Evolutionary conservation across 2,113 vertebrate species (phyloP).

Genomic region (Trematomus loennbergii): DNA sequence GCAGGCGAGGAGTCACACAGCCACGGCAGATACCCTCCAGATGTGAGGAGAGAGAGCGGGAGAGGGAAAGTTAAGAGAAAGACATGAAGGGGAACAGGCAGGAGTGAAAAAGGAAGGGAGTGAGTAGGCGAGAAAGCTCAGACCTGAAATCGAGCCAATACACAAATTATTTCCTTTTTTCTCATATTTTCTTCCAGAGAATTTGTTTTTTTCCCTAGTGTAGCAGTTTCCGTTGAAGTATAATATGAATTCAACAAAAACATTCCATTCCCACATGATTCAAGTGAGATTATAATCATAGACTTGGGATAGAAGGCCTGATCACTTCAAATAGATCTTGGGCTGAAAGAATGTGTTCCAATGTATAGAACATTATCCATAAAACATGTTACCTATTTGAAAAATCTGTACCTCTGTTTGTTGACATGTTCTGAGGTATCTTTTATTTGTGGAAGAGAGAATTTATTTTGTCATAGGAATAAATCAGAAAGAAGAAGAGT

Average conservation of each 20-base stretch:
- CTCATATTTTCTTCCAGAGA: conserved; percentile 32
- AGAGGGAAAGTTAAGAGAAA: conserved; percentile 53
- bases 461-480: conserved; percentile 19
- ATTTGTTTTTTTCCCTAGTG: conserved; percentile 34
- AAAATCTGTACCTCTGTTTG: neutral
- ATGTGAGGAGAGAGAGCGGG: conserved; percentile 82
- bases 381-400: neutral
- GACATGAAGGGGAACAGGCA: conserved; percentile 46
- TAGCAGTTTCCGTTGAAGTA: neutral
- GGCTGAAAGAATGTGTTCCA: neutral
- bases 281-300: conserved; percentile 1
- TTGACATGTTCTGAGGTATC: conserved; percentile 12
- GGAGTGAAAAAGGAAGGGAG: conserved; percentile 58
- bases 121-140: conserved; percentile 49
- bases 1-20: conserved; percentile 73
- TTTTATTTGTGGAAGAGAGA: conserved; percentile 9
- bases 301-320: neutral
- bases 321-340: conserved; percentile 15
- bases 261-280: neutral
- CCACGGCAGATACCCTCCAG: conserved; percentile 87
- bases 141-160: conserved; percentile 71
- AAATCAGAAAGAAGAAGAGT: conserved; percentile 17
- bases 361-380: neutral
- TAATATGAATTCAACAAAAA: neutral
- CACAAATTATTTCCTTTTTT: conserved; percentile 81